Conservation (phyloP, 2,888 invertebrate genomes). For the Drosophila nr. medialis region DNA sequence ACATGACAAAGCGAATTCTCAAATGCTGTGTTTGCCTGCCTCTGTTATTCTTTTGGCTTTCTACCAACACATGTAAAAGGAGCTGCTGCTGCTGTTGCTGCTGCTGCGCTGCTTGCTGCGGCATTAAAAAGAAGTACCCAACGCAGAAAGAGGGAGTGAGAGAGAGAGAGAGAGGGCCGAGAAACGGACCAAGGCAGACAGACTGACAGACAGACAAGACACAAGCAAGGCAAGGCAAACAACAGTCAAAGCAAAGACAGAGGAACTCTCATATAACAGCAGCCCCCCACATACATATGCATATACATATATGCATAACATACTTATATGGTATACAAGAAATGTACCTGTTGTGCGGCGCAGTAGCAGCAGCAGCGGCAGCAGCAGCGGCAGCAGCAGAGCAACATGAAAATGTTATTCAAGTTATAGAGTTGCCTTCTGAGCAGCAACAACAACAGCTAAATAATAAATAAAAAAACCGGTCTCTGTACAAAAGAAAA, state of each 20-base stretch:
- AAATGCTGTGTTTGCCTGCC: slow-evolving; percentile 56
- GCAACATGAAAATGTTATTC: slow-evolving; percentile 57
- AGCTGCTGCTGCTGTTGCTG: slow-evolving; percentile 18
- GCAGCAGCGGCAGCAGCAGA: slow-evolving; percentile 22
- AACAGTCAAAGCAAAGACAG: slow-evolving; percentile 26
- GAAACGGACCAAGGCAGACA: slow-evolving; percentile 68
- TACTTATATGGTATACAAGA: slow-evolving; percentile 29
- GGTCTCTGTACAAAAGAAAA: slow-evolving; percentile 32
- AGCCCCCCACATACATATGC: slow-evolving; percentile 31
- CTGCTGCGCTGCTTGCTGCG: slow-evolving; percentile 10
- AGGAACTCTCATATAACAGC: slow-evolving; percentile 68
- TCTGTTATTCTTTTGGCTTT: slow-evolving; percentile 65
- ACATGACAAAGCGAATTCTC: slow-evolving; percentile 69
- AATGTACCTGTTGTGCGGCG: slow-evolving; percentile 48
- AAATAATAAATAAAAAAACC: slow-evolving; percentile 50
- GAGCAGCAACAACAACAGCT: slow-evolving; percentile 15
- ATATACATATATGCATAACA: slow-evolving; percentile 30
- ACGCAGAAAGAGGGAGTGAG: not conserved
- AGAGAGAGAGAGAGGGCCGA: slow-evolving; percentile 1
- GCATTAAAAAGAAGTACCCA: slow-evolving; percentile 32
- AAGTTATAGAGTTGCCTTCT: slow-evolving; percentile 57
- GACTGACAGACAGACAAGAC: slow-evolving; percentile 25
- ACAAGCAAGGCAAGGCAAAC: slow-evolving; percentile 12
- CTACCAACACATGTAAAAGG: slow-evolving; percentile 56
- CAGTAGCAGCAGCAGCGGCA: slow-evolving; percentile 30